Base-by-base conservation (phyloP, 2,888 invertebrate species). In the Dexiosoma caninum region DNA sequence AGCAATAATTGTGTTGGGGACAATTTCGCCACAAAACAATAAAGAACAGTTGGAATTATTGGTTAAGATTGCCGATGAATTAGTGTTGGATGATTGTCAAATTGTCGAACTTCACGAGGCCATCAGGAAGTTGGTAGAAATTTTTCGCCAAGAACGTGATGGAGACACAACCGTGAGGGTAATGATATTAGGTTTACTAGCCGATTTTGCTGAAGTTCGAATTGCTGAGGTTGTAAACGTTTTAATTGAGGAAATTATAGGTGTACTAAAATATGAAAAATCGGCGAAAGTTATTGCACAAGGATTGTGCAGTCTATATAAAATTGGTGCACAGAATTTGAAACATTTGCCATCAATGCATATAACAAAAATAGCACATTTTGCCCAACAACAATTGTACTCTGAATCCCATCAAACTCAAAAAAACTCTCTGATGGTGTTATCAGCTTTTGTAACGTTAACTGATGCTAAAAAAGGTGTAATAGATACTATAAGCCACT, bases 401-500 rank as follows among this genome's bases (percentile, higher is more conserved):
- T 89, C 89, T 0, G 86, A 87, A 2, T 90, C 89, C 2, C 87
- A 89, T 49, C 90, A 90, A 12, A 88, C 90, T 0, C 90, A 90
- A 59, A 88, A 90, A 66, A 89, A 90, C 83, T 89, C 90, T 0
- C 84, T 90, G 64, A 83, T 88, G 30, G 83, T 88, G 7, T 84
- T 90, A 2, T 89, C 90, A 0, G 87, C 88, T 0, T 86, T 88
- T 55, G 87, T 88, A 3, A 86, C 87, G 10, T 83, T 88, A n/a
- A 90, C 91, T 0, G 93, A 94, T 82, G 92, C 93, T 30, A 92
- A 93, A 85, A 90, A 89, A 19, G 91, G 92, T 46, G 92, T 94
- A 79, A 91, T 95, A 8, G 93, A 93, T 85, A 91, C 97, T 67
- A 92, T 98, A n/a, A 94, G 94, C 21, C 94, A 95, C 83, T 97